These are phyloP conservation scores for Gnathonemus longibarbis DNA, from an alignment of 2,113 vertebrate species.

Conservation along the genomic window DNA sequence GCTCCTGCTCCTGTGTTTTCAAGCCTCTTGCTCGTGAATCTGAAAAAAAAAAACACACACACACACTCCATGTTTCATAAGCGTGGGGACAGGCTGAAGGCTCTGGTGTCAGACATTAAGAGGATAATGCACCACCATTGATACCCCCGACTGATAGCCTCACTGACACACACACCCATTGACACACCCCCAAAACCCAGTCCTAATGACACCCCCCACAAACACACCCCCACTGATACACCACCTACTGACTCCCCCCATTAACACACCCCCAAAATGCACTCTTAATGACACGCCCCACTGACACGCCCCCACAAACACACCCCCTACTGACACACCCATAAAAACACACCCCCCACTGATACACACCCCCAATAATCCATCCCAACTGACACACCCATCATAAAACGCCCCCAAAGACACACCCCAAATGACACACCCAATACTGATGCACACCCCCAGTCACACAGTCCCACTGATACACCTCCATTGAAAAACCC, in stretches of 20 bases:
- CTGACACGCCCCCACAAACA: not conserved
- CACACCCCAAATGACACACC: not conserved
- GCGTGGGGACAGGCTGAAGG: not conserved
- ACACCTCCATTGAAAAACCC: not conserved
- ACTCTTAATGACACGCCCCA: not conserved
- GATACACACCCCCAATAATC: not conserved
- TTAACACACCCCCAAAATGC: not conserved
- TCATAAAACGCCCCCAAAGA: not conserved
- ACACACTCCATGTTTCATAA: conserved; percentile 9
- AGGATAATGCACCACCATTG: not conserved
- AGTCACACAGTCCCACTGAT: not conserved
- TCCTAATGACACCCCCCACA: not conserved
- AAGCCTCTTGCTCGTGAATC: not conserved
- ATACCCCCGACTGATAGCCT: not conserved
- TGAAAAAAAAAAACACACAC: not conserved
- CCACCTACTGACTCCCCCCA: not conserved
- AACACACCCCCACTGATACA: not conserved
- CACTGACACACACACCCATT: not conserved
- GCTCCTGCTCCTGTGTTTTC: not conserved
- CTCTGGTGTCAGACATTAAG: not conserved
- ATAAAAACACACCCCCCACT: not conserved
- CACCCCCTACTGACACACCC: not conserved
- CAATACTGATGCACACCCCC: not conserved
- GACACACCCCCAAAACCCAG: not conserved
- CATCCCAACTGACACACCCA: not conserved